A percentile compares a stretch with the other conserved stretches of the same genome.
phyloP scores from a whole-genome alignment of 2,797 vertebrate species.

The Sebastes ruberrimus region DNA sequence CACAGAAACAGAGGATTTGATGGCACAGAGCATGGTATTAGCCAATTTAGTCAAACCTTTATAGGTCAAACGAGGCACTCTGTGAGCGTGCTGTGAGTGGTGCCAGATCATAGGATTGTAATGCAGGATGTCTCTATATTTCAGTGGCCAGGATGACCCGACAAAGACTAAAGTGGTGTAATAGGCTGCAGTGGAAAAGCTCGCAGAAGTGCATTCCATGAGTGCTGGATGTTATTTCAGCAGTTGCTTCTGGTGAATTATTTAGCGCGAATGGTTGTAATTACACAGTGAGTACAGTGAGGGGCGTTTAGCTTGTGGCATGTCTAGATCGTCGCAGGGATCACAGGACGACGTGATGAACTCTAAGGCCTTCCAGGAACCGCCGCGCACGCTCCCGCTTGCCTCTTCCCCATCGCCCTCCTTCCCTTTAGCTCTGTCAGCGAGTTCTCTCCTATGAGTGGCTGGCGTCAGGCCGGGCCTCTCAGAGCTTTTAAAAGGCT shows the following conservation, averaged over 20 bases:
- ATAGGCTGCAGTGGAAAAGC: slow-evolving; percentile 55
- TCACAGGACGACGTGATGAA: slow-evolving; percentile 39
- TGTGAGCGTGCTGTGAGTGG: slow-evolving; percentile 22
- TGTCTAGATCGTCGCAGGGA: slow-evolving; percentile 50
- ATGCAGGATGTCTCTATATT: slow-evolving; percentile 49
- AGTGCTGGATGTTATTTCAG: slow-evolving; percentile 71
- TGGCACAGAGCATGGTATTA: slow-evolving; percentile 11
- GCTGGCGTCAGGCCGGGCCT: slow-evolving; percentile 62
- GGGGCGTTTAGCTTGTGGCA: slow-evolving; percentile 37
- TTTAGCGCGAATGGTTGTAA: slow-evolving; percentile 74
- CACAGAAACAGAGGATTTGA: slow-evolving; percentile 26
- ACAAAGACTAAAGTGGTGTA: slow-evolving; percentile 55
- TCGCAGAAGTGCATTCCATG: slow-evolving; percentile 49
- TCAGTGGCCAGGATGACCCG: slow-evolving; percentile 31
- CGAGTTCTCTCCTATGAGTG: slow-evolving; percentile 58
- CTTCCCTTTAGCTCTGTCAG: slow-evolving; percentile 56
- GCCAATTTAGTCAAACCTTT: slow-evolving; percentile 43
- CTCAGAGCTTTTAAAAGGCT: slow-evolving; percentile 75
- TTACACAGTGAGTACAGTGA: slow-evolving; percentile 64
- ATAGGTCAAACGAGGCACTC: slow-evolving; percentile 50
- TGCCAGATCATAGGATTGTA: slow-evolving; percentile 34
- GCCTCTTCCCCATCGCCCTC: slow-evolving; percentile 11
- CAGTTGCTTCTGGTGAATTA: slow-evolving; percentile 70
- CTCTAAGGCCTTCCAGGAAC: slow-evolving; percentile 68
- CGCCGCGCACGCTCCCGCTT: slow-evolving; percentile 1